Conservation (phyloP, 2,113 vertebrate genomes). For the Enhydra lutris region DNA sequence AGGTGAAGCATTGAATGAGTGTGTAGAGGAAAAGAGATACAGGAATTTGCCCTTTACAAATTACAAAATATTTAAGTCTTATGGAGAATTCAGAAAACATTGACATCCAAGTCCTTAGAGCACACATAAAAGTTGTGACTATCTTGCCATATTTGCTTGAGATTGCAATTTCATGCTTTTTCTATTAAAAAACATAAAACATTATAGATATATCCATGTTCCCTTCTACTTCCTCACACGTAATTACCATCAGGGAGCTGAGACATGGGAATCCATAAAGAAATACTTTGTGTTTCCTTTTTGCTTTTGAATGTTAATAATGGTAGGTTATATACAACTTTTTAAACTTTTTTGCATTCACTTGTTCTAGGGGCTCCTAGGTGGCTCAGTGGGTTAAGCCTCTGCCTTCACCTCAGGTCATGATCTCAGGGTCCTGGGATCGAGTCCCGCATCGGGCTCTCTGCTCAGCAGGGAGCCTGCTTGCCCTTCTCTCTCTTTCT, state of each 20-base stretch:
- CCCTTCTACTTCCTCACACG: background rate
- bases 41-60: background rate
- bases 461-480: too few species aligned
- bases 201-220: background rate
- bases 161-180: background rate
- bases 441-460: too few species aligned
- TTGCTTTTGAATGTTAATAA: background rate
- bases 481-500: too few species aligned
- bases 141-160: background rate
- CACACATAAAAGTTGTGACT: background rate
- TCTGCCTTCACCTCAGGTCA: too few species aligned
- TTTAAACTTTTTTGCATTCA: background rate
- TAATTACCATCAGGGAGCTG: background rate
- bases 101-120: background rate
- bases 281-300: background rate
- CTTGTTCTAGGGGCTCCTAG: too few species aligned
- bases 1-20: background rate
- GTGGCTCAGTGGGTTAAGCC: too few species aligned
- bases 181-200: background rate
- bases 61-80: background rate
- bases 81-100: background rate
- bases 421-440: too few species aligned
- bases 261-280: background rate
- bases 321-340: background rate
- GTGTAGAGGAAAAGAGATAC: background rate